These are phyloP conservation scores for Meles meles DNA, from an alignment of 2,113 vertebrate species.

Conservation along the genomic window DNA sequence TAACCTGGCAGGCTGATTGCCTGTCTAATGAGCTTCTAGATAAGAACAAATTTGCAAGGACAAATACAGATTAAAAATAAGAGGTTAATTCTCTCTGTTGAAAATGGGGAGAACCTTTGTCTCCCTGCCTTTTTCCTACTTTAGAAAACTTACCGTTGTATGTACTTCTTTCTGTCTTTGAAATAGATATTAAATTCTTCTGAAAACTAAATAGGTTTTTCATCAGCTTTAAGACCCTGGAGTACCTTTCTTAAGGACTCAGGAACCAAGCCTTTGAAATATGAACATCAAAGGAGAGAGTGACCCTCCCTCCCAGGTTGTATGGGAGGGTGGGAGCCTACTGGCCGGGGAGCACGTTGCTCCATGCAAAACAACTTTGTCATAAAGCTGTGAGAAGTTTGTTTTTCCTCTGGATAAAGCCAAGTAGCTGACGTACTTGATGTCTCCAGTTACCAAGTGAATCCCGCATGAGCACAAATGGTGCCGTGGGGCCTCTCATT, in stretches of 20 bases:
- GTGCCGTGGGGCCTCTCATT: background rate
- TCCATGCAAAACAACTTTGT: background rate
- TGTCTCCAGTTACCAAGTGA: background rate
- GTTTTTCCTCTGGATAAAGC: background rate
- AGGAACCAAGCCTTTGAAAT: background rate
- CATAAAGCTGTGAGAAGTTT: background rate
- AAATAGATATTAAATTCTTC: background rate
- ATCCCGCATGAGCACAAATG: background rate
- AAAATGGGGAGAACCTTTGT: background rate
- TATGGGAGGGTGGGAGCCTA: background rate
- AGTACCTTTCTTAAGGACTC: background rate
- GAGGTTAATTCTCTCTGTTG: background rate
- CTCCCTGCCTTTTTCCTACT: background rate
- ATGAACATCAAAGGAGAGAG: background rate
- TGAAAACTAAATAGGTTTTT: background rate
- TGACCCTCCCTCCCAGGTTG: rapidly evolving
- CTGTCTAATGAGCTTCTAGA: background rate
- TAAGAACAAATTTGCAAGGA: background rate
- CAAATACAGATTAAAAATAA: background rate
- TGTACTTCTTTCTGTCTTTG: background rate
- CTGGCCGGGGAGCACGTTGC: rapidly evolving
- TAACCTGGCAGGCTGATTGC: no score
- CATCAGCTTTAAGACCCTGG: background rate
- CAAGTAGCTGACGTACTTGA: background rate
- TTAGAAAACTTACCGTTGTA: background rate